Evolutionary conservation across 2,888 invertebrate genomes (phyloP).

Genomic region (Pachydiplax longipennis): DNA sequence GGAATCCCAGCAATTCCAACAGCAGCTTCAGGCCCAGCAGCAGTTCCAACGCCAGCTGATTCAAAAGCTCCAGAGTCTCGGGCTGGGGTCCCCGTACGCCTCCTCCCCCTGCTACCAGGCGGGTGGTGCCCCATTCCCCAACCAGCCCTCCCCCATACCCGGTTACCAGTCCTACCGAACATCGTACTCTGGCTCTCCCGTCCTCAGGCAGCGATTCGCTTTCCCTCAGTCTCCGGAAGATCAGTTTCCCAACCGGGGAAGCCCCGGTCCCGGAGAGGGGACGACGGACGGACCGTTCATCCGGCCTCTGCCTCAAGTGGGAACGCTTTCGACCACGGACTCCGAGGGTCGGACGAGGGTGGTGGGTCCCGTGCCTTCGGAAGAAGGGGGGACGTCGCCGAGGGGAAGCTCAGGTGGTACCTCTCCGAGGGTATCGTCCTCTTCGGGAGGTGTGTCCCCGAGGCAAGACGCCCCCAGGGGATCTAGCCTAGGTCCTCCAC

Average conservation of each 20-base stretch:
- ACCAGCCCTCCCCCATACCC: slow-evolving; percentile 48
- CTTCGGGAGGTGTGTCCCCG: slow-evolving; percentile 60
- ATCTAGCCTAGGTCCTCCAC: slow-evolving; percentile 53
- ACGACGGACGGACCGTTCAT: slow-evolving; percentile 66
- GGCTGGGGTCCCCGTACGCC: slow-evolving; percentile 57
- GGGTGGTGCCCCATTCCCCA: slow-evolving; percentile 43
- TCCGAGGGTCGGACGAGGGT: slow-evolving; percentile 68
- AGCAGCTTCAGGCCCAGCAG: slow-evolving; percentile 49
- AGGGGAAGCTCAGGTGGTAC: slow-evolving; percentile 37
- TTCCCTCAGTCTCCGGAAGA: slow-evolving; percentile 25
- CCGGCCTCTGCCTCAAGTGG: slow-evolving; percentile 72
- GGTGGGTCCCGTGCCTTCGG: slow-evolving; percentile 66
- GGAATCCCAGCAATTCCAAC: slow-evolving; percentile 47
- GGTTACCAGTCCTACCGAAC: slow-evolving; percentile 55
- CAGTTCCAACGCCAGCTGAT: slow-evolving; percentile 62
- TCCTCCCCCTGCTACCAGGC: slow-evolving; percentile 48
- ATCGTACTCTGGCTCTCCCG: slow-evolving; percentile 57
- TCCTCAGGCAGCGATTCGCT: slow-evolving; percentile 55
- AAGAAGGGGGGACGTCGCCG: slow-evolving; percentile 4
- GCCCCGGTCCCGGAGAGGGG: slow-evolving; percentile 50
- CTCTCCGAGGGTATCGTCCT: slow-evolving; percentile 50
- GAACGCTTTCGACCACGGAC: slow-evolving; percentile 68
- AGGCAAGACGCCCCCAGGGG: slow-evolving; percentile 53
- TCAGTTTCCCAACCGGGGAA: slow-evolving; percentile 7
- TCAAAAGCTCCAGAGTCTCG: slow-evolving; percentile 63